Evolutionary conservation across 2,113 vertebrate genomes (phyloP), one percentile per base, ranked within the genome.

Genomic region (Helogale parvula): DNA sequence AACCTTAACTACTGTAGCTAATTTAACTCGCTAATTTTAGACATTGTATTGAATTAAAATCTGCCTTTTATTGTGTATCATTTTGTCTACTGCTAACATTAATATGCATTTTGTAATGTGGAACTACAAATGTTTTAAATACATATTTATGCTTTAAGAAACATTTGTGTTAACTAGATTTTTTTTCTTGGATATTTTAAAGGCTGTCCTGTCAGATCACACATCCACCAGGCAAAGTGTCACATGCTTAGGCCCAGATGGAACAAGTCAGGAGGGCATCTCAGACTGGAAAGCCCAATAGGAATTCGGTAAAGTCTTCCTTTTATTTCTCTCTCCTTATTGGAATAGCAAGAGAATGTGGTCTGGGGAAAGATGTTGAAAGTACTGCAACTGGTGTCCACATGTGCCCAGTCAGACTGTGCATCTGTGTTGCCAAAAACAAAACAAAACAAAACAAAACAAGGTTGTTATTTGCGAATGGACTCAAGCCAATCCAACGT

Each of bases 1-100:
- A 98, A 97, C 93, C 97, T 98, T 98, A 98, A 98, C 96, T 98
- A 98, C 98, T 98, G 85, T 97, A 97, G 97, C 96, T 98, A 96
- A 98, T 98, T 98, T 97, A 83, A 96, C 88, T 96, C 74, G 8
- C 96, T 98, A 97, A 98, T 96, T 96, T 97, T 97, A 98, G 94
- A 97, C 89, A 95, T 60, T 92, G 93, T 35, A 35, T 89, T 88
- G 90, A 97, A 96, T 98, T 96, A 94, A 93, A 97, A 96, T 91
- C 79, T 96, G 82, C 82, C 69, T 83, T 97, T 97, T 96, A 95
- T 96, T 94, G 94, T 96, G 83, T 57, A 81, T 97, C 38, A 65
- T 94, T 93, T 94, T 96, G 96, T 95, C 90, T 98, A 65, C 81
- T 35, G 68, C 72, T 93, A 92, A 84, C 93, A 92, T 93, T 93